Evolutionary conservation across 1,140 invertebrate species (phyloP).

Genomic region (Saccostrea echinata): DNA sequence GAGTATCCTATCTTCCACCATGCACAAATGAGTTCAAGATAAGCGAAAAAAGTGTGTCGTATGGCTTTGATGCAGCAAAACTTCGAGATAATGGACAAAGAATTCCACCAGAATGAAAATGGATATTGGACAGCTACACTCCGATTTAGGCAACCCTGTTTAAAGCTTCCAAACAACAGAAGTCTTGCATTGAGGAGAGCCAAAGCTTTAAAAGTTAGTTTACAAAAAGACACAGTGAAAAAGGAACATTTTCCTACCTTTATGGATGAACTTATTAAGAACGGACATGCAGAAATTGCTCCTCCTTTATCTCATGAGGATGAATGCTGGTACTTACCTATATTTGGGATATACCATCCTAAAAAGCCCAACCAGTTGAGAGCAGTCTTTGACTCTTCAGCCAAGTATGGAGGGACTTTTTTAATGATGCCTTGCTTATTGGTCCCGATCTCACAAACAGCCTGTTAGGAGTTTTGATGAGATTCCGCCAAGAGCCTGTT

Average conservation of each 20-base stretch:
- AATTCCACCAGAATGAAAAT: neutral
- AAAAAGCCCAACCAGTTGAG: constrained; percentile 54
- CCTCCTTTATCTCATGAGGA: constrained; percentile 17
- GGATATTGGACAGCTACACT: constrained; percentile 58
- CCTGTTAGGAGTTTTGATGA: constrained; percentile 56
- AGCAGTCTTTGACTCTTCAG: constrained; percentile 59
- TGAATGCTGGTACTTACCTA: constrained; percentile 59
- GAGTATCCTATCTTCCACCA: neutral
- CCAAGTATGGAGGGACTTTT: constrained; percentile 58
- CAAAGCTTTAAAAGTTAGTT: constrained; percentile 42
- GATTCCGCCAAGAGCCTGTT: constrained; percentile 55
- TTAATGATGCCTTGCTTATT: constrained; percentile 60
- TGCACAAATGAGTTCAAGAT: too few relatives aligned
- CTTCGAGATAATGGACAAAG: too few relatives aligned
- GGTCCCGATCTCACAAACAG: constrained; percentile 76
- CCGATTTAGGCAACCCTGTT: constrained; percentile 44
- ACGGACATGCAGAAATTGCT: constrained; percentile 54
- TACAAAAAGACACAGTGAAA: constrained; percentile 54
- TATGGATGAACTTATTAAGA: constrained; percentile 46
- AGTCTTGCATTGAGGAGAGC: constrained; percentile 38
- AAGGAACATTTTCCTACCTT: constrained; percentile 54
- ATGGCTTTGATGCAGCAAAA: too few relatives aligned
- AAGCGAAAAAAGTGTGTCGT: too few relatives aligned
- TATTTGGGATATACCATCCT: constrained; percentile 58
- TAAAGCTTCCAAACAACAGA: constrained; percentile 55